Evolutionary conservation across 2,113 vertebrate genomes (phyloP), one percentile per base, ranked within the genome.

Genomic region (Regulus satrapa): DNA sequence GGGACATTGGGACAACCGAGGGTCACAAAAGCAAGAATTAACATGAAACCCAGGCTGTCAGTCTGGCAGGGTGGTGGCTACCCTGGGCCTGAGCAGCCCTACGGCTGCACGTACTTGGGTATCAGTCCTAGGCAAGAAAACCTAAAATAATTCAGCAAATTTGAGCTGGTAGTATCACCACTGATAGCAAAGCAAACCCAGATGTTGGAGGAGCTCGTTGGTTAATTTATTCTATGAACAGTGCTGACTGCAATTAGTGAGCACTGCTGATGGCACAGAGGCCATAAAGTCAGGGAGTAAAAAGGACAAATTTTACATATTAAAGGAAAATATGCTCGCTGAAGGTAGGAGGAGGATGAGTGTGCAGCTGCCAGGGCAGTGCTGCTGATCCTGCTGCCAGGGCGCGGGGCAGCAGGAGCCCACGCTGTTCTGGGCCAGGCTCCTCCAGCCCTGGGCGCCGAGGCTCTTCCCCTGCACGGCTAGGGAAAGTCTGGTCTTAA

Each of bases 161-260:
- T 32, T 84, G 81, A 95, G 91, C 85, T 85, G 81, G 34, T 91
- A 45, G 40, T 56, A 17, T 95, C 92, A 58, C 32, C 67, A 54
- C 54, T 83, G 91, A 93, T 85, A 89, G 95, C 56, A 96, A 81
- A 97, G 91, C 73, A 55, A 56, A 97, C 64, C 78, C 92, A 95
- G 94, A 94, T 96, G 93, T 59, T 78, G 84, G 64, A 93, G 85
- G 41, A 87, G 78, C 54, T 75, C 29, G 6, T 8, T 6, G 24
- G 86, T 89, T 96, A 59, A 92, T 94, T 95, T 94, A 63, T 95
- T 96, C 94, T 90, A 46, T 89, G 91, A 85, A 56, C 76, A 85
- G n/a, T 46, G 79, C 72, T 76, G 66, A 38, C 67, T 83, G 72
- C 77, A 95, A 80, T 85, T 93, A 88, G 71, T 45, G 69, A 94